Evolutionary conservation across 2,797 vertebrate species (phyloP).

Genomic region (Semotilus atromaculatus): DNA sequence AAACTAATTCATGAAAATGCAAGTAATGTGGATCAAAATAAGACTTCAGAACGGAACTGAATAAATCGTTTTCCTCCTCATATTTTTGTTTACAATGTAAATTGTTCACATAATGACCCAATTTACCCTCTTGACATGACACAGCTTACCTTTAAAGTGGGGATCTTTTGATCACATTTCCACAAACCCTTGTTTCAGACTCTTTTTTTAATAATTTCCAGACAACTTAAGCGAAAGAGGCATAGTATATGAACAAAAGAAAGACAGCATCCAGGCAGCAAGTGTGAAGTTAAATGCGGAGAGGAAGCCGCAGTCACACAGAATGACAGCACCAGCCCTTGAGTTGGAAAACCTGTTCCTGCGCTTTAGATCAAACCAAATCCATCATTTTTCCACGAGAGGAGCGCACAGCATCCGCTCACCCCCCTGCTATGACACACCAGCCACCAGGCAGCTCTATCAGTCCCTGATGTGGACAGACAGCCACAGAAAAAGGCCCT

Average conservation of each 20-base stretch:
- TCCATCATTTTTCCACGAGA: constrained; percentile 55
- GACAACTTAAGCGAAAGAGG: background rate
- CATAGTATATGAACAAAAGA: background rate
- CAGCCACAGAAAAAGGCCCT: constrained; percentile 56
- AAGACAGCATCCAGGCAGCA: constrained; percentile 24
- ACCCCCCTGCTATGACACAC: constrained; percentile 50
- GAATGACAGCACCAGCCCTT: constrained; percentile 47
- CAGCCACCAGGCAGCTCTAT: constrained; percentile 58
- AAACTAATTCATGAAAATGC: background rate
- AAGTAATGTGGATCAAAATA: background rate
- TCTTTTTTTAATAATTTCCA: background rate
- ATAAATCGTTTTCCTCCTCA: background rate
- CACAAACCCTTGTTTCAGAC: background rate
- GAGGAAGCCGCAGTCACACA: constrained; percentile 37
- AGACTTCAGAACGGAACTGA: background rate
- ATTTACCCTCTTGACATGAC: background rate
- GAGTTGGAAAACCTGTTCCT: constrained; percentile 45
- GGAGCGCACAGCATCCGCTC: constrained; percentile 55
- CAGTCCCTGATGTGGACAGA: constrained; percentile 59
- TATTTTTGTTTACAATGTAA: background rate
- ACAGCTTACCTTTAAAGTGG: background rate
- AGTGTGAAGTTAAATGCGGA: constrained; percentile 17
- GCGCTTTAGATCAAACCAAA: constrained; percentile 54
- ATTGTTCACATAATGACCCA: constrained; percentile 1
- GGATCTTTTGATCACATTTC: constrained; percentile 5